Percentiles rank a stretch among this genome's conserved stretches.
Conservation (phyloP, 1,140 invertebrate genomes). For the Drosophila kepulauana region DNA sequence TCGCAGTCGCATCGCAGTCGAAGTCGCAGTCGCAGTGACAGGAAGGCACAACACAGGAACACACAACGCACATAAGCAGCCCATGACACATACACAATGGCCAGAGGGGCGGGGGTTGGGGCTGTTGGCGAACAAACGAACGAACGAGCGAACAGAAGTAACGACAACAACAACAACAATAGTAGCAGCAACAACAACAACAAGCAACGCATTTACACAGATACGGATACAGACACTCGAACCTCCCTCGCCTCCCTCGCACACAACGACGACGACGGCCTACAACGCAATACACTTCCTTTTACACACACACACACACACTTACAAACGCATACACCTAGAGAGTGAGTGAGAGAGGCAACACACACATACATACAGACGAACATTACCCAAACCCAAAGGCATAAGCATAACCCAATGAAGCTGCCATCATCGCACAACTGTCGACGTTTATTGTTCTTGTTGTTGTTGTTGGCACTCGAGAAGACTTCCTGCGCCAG, state of each 20-base stretch:
- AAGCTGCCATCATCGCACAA: conserved; percentile 67
- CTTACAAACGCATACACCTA: conserved; percentile 45
- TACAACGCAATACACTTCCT: conserved; percentile 80
- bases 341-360: background rate
- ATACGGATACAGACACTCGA: conserved; percentile 77
- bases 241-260: conserved; percentile 53
- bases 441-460: conserved; percentile 56
- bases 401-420: conserved; percentile 70
- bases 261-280: conserved; percentile 61
- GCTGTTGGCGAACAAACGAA: background rate
- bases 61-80: conserved; percentile 62
- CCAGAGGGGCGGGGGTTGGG: conserved; percentile 11
- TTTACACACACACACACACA: conserved; percentile 61
- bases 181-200: conserved; percentile 54
- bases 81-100: conserved; percentile 56
- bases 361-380: conserved; percentile 33
- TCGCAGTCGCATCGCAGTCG: background rate
- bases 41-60: conserved; percentile 65
- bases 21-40: conserved; percentile 66
- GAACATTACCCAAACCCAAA: conserved; percentile 39
- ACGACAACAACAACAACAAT: conserved; percentile 28
- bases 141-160: conserved; percentile 27
- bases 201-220: conserved; percentile 76
- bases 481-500: conserved; percentile 67
- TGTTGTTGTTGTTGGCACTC: conserved; percentile 45